Percentiles rank a stretch among this genome's conserved stretches.
Conservation (phyloP, 1,140 invertebrate species). For the Triops longicaudatus region DNA sequence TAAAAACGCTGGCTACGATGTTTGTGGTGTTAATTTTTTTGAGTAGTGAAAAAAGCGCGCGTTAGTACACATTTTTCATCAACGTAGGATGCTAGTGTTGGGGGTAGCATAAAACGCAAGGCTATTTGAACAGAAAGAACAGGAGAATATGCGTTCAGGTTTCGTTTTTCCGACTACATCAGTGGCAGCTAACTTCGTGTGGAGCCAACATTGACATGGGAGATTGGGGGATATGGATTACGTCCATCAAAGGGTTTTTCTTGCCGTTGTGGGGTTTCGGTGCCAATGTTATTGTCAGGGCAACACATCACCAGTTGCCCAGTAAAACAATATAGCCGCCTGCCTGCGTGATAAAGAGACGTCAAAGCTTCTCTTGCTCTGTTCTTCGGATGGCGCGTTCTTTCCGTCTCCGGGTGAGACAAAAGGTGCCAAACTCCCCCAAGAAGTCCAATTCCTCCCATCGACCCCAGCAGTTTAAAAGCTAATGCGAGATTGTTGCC, state of each 20-base stretch:
- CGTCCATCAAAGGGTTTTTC: not conserved
- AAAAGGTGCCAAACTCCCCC: conserved; percentile 6
- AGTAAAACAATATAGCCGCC: not conserved
- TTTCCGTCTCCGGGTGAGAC: not conserved
- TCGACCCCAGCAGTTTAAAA: not conserved
- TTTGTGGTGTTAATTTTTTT: too few species aligned
- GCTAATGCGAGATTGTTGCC: not conserved
- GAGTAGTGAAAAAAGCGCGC: too few species aligned
- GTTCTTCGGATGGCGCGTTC: not conserved
- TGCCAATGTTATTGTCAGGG: not conserved
- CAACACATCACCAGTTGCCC: conserved; percentile 8
- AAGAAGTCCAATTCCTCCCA: not conserved
- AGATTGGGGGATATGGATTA: conserved; percentile 6
- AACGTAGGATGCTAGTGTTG: too few species aligned
- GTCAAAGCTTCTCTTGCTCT: not conserved
- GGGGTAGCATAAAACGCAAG: not conserved
- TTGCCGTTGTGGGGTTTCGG: not conserved
- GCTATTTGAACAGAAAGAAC: too few species aligned
- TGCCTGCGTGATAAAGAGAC: conserved; percentile 1
- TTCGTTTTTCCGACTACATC: not conserved
- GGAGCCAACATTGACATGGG: not conserved
- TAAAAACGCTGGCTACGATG: too few species aligned
- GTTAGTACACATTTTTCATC: too few species aligned
- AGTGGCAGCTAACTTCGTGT: not conserved
- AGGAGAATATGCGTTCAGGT: not conserved